Conservation (phyloP, 2,888 invertebrate genomes). For the Stenolophus ochropezus region DNA sequence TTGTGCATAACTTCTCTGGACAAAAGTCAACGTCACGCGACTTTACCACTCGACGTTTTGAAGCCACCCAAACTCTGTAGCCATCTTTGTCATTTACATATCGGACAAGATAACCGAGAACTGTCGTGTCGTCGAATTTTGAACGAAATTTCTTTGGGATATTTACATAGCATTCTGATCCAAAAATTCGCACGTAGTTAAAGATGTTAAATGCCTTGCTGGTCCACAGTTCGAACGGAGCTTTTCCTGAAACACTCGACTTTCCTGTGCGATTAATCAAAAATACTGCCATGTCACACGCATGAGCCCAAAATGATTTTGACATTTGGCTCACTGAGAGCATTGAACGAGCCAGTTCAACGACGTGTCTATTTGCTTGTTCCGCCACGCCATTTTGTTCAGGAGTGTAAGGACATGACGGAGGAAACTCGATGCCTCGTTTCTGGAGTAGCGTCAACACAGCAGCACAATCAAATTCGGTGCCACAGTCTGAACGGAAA, state of each 20-base stretch:
- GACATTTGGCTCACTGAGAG: constrained; percentile 54
- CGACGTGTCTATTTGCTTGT: constrained; percentile 48
- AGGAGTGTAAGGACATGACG: constrained; percentile 48
- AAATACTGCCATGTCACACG: constrained; percentile 50
- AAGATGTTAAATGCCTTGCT: constrained; percentile 60
- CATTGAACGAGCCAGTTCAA: constrained; percentile 58
- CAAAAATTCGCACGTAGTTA: constrained; percentile 55
- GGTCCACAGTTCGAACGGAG: constrained; percentile 49
- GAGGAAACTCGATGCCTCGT: constrained; percentile 8
- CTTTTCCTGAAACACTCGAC: constrained; percentile 62
- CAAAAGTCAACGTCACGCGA: constrained; percentile 59
- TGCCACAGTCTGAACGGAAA: constrained; percentile 61
- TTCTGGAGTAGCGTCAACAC: background rate
- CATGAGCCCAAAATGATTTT: constrained; percentile 57
- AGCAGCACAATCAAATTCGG: constrained; percentile 23
- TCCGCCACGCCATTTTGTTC: constrained; percentile 61
- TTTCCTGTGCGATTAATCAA: constrained; percentile 61
- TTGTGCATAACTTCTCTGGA: constrained; percentile 58
- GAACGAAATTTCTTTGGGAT: constrained; percentile 61
- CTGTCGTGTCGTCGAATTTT: constrained; percentile 67
- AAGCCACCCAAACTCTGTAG: constrained; percentile 59
- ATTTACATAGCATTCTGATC: constrained; percentile 57
- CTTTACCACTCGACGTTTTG: constrained; percentile 48
- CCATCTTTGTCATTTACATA: constrained; percentile 65
- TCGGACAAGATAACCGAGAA: constrained; percentile 64